Conservation (phyloP, 2,888 invertebrate genomes). For the Abrostola tripartita region DNA sequence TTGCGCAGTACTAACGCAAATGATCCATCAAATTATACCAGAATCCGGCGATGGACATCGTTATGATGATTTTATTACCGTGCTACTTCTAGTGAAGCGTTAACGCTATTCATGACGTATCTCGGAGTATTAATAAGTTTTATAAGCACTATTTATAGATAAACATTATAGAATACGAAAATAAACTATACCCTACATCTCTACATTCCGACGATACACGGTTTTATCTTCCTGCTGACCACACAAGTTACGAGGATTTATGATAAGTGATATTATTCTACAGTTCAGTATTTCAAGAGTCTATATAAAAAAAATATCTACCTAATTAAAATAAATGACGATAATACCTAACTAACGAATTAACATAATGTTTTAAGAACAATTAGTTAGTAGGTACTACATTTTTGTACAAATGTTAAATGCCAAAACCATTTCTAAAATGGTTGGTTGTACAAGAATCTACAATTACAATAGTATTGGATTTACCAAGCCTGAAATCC, state of each 20-base stretch:
- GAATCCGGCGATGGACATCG: not conserved
- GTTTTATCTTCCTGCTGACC: not conserved
- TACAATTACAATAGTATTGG: too few relatives aligned
- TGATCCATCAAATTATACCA: not conserved
- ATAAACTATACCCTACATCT: not conserved
- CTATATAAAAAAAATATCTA: not conserved
- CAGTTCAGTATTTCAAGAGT: not conserved
- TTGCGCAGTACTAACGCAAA: not conserved
- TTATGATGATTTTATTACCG: not conserved
- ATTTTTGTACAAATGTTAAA: too few relatives aligned
- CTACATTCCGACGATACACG: not conserved
- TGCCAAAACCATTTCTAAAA: too few relatives aligned
- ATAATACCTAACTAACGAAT: too few relatives aligned
- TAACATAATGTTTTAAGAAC: too few relatives aligned
- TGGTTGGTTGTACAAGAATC: too few relatives aligned
- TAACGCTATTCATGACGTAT: not conserved
- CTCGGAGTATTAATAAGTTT: constrained; percentile 1
- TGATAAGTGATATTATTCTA: not conserved
- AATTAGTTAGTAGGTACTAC: too few relatives aligned
- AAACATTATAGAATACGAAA: not conserved
- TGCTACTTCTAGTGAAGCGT: not conserved
- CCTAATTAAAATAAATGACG: too few relatives aligned
- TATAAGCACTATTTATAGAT: constrained; percentile 5
- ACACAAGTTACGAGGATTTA: not conserved
- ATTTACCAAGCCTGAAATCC: too few relatives aligned